These are phyloP conservation scores for Forbesichthys agassizii DNA, from an alignment of 2,113 vertebrate genomes.

Conservation along the genomic window DNA sequence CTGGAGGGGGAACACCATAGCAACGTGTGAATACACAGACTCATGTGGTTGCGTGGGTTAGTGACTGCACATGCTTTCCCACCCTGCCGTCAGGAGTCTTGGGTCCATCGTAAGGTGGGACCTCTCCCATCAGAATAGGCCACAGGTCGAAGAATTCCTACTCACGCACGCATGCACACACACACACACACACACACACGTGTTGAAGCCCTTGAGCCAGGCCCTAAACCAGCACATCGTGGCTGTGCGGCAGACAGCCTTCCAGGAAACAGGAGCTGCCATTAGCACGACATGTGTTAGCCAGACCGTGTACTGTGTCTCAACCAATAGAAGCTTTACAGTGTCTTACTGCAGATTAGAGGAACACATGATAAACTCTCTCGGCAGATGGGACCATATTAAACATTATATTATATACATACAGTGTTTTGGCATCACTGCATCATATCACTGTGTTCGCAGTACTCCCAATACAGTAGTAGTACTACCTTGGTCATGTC, in stretches of 20 bases:
- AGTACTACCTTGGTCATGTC: conserved; percentile 82
- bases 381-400: too few relatives aligned
- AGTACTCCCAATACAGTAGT: too few relatives aligned
- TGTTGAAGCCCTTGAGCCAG: too few relatives aligned
- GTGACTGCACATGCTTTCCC: conserved; percentile 32
- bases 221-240: too few relatives aligned
- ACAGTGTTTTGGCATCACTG: too few relatives aligned
- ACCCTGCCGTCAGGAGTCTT: conserved; percentile 83
- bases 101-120: conserved; percentile 77
- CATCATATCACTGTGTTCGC: too few relatives aligned
- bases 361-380: too few relatives aligned
- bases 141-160: conserved; percentile 84
- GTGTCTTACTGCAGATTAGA: too few relatives aligned
- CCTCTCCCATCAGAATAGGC: conserved; percentile 81
- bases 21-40: neutral
- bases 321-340: too few relatives aligned
- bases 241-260: conserved; percentile 24
- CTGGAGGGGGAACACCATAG: conserved; percentile 47
- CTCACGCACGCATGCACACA: conserved; percentile 11
- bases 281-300: conserved; percentile 41
- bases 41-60: neutral
- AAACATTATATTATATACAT: too few relatives aligned
- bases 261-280: conserved; percentile 16
- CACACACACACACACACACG: conserved; percentile 8
- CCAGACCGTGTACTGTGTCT: neutral